Evolutionary conservation across 2,113 vertebrate genomes (phyloP), one percentile per base, ranked within the genome.

Genomic region (Calidris pugnax): DNA sequence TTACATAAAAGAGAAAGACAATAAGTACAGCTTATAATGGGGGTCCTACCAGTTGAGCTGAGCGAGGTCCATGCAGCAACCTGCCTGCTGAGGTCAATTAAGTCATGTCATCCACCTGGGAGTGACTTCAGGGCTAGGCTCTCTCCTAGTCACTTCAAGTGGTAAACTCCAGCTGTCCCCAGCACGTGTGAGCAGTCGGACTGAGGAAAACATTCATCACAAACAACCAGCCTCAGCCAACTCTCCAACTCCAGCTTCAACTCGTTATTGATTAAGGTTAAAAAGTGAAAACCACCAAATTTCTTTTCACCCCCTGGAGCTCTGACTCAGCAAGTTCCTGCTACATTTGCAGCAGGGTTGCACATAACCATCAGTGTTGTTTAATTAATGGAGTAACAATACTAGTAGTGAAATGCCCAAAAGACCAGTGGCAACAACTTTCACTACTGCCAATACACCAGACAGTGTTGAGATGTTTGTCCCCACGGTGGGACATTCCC

Each of bases 401-500:
- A n/a, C 30, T 43, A 71, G 43, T 16, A 13, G 7, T 60, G 51
- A 85, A 66, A 63, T 13, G 15, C 62, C 19, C 21, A 23, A 28
- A 71, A 30, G 51, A 35, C 41, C 35, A 17, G 7, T 4, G 9
- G 13, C 28, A 35, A 39, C 20, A 71, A 4, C 41, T 64, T 80
- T 57, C 26, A 50, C 7, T 26, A 18, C 28, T 39, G 57, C 32
- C 5, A 1, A 23, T 9, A 39, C 7, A 4, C 8, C 17, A 75
- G 62, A 53, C 12, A 33, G n/a, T 0, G 4, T 22, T 23, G 45
- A 75, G 50, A 59, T n/a, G 30, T 43, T n/a, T 66, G 47, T 39
- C 45, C 41, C 35, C 19, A 2, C 3, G 20, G 20, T 0, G 4
- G 27, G 19, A 72, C 0, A 2, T 13, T 91, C 33, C 62, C 56